A percentile compares a stretch with the other conserved stretches of the same genome.
phyloP scores from a whole-genome alignment of 2,797 vertebrate species.

The Hydrophis major region DNA sequence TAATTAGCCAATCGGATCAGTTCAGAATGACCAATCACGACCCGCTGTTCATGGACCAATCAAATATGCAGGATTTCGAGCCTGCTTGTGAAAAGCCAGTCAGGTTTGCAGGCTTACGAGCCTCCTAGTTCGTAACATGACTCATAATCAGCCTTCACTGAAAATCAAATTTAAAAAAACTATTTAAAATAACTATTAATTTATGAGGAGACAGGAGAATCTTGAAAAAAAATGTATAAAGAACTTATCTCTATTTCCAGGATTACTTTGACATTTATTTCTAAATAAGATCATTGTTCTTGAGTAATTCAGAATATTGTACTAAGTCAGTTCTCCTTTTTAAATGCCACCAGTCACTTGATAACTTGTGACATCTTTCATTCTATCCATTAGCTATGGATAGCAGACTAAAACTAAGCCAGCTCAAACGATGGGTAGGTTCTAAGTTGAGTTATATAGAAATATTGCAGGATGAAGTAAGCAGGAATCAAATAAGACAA shows the following conservation, averaged over 20 bases:
- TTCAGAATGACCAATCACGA: too few relatives aligned
- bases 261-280: conserved; percentile 28
- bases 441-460: conserved; percentile 68
- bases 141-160: neutral
- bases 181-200: conserved; percentile 19
- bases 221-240: conserved; percentile 4
- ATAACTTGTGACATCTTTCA: conserved; percentile 23
- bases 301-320: conserved; percentile 37
- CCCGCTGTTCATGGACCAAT: too few relatives aligned
- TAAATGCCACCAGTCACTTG: conserved; percentile 23
- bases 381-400: conserved; percentile 54
- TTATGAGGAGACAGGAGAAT: neutral
- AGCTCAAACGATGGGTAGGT: conserved; percentile 43
- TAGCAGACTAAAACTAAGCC: conserved; percentile 46
- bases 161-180: neutral
- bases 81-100: too few relatives aligned
- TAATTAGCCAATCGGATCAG: too few relatives aligned
- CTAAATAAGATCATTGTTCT: conserved; percentile 50
- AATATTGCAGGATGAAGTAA: conserved; percentile 69
- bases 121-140: too few relatives aligned
- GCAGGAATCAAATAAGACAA: conserved; percentile 58
- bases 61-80: too few relatives aligned
- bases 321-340: conserved; percentile 29
- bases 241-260: conserved; percentile 38
- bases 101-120: too few relatives aligned